Evolutionary conservation across 2,888 invertebrate species (phyloP), one percentile per base, ranked within the genome.

Genomic region (Tachina grossa): DNA sequence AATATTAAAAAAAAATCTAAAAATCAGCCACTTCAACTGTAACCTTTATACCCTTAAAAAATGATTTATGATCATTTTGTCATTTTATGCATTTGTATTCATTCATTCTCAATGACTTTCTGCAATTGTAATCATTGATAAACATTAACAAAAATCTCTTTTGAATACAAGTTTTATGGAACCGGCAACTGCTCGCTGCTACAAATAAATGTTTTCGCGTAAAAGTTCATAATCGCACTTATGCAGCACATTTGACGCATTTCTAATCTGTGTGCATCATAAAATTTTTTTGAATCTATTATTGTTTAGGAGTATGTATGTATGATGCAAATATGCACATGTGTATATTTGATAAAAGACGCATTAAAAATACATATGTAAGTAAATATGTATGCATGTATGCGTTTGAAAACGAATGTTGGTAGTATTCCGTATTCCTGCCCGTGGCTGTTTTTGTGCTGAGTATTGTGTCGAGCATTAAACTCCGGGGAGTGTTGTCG

Each of bases 201-300:
- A 45, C 31, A 63, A 65, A 55, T 31, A 31, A 31, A 31, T 31
- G 19, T 41, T 72, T 69, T 76, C 65, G 43, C 82, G 59, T 51
- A 76, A 72, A 71, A 65, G 49, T 82, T 76, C 14, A 71, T 72
- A 72, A 77, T 72, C 71, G 77, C 51, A 43, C 59, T 49, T 57
- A 66, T 57, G 77, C 71, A 71, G 77, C 83, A 72, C 82, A 85
- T 87, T 84, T 82, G 76, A 87, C 85, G 85, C 85, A 87, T 84
- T 85, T 87, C 80, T 86, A 87, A 86, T 87, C 86, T 71, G 74
- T 74, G 74, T 80, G 77, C 72, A 75, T 82, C 76, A 76, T 72
- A 72, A 77, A 68, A 51, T 77, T 68, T 49, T 68, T 63, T 77
- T 9, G 47, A 31, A 31, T 31, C 2, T 31, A 31, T 31, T 31